phyloP scores from a whole-genome alignment of 92 coral and sea anemone species.

The Zoanthus sociatus region DNA sequence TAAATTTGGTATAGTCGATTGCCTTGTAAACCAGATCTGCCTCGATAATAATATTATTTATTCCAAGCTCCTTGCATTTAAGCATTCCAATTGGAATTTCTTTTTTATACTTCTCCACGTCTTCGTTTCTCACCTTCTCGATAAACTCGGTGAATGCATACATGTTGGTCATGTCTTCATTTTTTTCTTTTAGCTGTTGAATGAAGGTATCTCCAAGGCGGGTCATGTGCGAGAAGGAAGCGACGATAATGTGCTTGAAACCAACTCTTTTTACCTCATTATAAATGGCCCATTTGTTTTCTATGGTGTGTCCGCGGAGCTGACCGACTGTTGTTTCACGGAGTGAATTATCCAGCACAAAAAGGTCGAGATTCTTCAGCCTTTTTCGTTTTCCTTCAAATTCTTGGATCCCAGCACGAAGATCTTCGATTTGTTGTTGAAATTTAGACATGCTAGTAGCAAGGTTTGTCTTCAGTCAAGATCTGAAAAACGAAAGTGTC shows the following conservation, averaged over 20 bases:
- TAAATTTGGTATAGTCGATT: constrained; percentile 65
- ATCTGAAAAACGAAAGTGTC: too few relatives aligned
- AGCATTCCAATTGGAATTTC: constrained; percentile 64
- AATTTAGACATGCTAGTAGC: neutral
- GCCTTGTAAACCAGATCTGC: constrained; percentile 52
- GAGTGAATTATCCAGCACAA: constrained; percentile 85
- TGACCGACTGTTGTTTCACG: constrained; percentile 71
- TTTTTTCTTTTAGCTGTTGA: constrained; percentile 45
- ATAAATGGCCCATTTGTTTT: constrained; percentile 68
- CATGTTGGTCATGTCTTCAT: constrained; percentile 64
- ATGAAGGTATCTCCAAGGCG: constrained; percentile 69
- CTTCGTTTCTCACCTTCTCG: constrained; percentile 41
- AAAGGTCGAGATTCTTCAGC: constrained; percentile 25
- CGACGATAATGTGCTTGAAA: constrained; percentile 65
- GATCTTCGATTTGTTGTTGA: neutral
- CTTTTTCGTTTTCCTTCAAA: constrained; percentile 44
- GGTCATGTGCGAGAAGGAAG: constrained; percentile 71
- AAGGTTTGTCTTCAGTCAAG: too few relatives aligned
- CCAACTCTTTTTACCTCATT: constrained; percentile 67
- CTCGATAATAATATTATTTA: constrained; percentile 61
- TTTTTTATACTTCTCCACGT: constrained; percentile 39
- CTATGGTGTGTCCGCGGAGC: constrained; percentile 59
- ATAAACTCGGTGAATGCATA: constrained; percentile 68
- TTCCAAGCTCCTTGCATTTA: constrained; percentile 56
- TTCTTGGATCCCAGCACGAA: constrained; percentile 39